phyloP scores from a whole-genome alignment of 2,888 invertebrate genomes.

The Selenia dentaria region DNA sequence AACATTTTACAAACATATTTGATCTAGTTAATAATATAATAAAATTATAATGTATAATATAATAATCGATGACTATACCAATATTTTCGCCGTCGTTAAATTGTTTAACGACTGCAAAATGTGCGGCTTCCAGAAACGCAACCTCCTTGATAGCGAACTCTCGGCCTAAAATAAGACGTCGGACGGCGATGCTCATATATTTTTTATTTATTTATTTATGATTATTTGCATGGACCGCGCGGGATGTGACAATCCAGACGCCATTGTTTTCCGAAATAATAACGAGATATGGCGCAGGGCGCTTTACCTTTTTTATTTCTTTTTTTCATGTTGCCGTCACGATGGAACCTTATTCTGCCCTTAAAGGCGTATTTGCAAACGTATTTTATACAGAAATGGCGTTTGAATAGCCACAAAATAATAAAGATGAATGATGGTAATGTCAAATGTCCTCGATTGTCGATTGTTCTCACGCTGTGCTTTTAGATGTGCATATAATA shows the following conservation, averaged over 20 bases:
- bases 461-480: constrained; percentile 28
- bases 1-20: too few relatives aligned
- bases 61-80: too few relatives aligned
- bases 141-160: constrained; percentile 48
- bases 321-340: constrained; percentile 59
- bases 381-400: constrained; percentile 36
- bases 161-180: constrained; percentile 76
- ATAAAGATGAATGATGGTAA: constrained; percentile 29
- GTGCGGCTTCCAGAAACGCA: not conserved
- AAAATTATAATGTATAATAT: too few relatives aligned
- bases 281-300: constrained; percentile 81
- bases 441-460: constrained; percentile 12
- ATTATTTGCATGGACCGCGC: constrained; percentile 82
- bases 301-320: constrained; percentile 58
- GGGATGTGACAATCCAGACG: constrained; percentile 76
- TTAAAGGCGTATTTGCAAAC: constrained; percentile 31
- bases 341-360: constrained; percentile 42
- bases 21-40: too few relatives aligned
- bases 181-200: constrained; percentile 67
- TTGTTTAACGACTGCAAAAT: too few relatives aligned
- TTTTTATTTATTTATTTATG: constrained; percentile 83
- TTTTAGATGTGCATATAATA: too few relatives aligned
- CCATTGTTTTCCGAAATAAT: constrained; percentile 81
- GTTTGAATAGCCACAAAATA: constrained; percentile 35
- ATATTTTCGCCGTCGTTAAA: too few relatives aligned